Percentiles rank a stretch among this genome's conserved stretches.
Conservation (phyloP, 30 jellyfish, hydroid and myxozoan species). For the Aurelia sp. region DNA sequence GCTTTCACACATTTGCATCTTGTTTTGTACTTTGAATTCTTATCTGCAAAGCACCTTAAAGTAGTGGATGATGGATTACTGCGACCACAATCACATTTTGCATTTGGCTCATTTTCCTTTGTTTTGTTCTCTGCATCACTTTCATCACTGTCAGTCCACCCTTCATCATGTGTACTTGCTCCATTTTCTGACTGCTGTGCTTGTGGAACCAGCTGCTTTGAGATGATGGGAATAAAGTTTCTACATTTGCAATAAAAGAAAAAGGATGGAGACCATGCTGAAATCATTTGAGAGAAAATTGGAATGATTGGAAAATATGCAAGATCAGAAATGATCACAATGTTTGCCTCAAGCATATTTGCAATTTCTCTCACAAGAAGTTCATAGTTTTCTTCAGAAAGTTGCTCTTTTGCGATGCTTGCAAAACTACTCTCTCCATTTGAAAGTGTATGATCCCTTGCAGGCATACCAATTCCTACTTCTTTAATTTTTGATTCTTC, state of each 20-base stretch:
- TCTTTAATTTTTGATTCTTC: too few relatives aligned
- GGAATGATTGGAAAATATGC: slow-evolving; percentile 86
- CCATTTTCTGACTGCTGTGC: too few relatives aligned
- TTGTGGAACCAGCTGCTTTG: slow-evolving; percentile 38
- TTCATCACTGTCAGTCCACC: slow-evolving; percentile 5
- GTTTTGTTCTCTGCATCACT: neutral
- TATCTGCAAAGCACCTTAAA: slow-evolving; percentile 79
- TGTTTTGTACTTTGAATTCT: slow-evolving; percentile 77
- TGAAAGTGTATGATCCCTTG: neutral
- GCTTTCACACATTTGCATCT: slow-evolving; percentile 83
- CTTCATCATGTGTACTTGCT: neutral
- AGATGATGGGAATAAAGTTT: slow-evolving; percentile 68
- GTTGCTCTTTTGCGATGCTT: neutral
- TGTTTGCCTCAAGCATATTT: slow-evolving; percentile 60
- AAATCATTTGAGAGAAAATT: slow-evolving; percentile 69
- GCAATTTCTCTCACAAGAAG: slow-evolving; percentile 70
- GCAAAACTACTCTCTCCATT: slow-evolving; percentile 11
- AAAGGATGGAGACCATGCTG: slow-evolving; percentile 70
- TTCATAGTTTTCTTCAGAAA: slow-evolving; percentile 67
- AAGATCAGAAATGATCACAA: slow-evolving; percentile 64
- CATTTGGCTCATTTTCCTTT: slow-evolving; percentile 17
- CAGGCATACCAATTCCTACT: neutral
- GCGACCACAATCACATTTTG: slow-evolving; percentile 93
- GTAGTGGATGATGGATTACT: slow-evolving; percentile 67
- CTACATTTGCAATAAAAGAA: slow-evolving; percentile 58